Conservation (phyloP, 2,113 vertebrate species). For the Pseudopodoces humilis region DNA sequence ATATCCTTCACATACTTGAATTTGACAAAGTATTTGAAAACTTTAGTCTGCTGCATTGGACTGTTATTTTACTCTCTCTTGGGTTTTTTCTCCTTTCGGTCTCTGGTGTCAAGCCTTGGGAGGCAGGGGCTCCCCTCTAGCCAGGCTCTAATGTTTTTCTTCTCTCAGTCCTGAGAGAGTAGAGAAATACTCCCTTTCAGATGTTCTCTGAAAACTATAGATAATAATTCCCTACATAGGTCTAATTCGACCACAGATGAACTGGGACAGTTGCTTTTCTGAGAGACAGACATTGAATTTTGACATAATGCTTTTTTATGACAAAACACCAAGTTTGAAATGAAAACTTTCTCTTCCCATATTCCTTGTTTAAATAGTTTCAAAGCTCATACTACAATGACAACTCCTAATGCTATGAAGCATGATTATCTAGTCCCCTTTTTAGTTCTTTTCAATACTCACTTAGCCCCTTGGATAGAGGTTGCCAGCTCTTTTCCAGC, state of each 20-base stretch:
- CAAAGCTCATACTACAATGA: not conserved
- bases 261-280: not conserved
- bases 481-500: not conserved
- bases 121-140: not conserved
- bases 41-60: not conserved
- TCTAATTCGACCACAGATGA: not conserved
- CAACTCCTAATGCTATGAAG: not conserved
- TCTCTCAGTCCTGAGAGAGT: not conserved
- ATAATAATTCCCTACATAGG: not conserved
- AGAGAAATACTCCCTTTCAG: not conserved
- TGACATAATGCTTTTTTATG: not conserved
- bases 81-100: not conserved
- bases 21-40: not conserved
- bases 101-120: not conserved
- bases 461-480: not conserved
- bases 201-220: not conserved
- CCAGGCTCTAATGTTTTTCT: not conserved
- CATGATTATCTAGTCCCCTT: fast-evolving
- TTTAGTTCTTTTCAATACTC: not conserved
- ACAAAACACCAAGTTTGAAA: not conserved
- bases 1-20: not conserved
- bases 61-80: not conserved
- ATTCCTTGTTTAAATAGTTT: not conserved
- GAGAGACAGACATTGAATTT: not conserved
- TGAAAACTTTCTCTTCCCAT: not conserved